Evolutionary conservation across 1,140 invertebrate genomes (phyloP).

Genomic region (Galleria mellonella): DNA sequence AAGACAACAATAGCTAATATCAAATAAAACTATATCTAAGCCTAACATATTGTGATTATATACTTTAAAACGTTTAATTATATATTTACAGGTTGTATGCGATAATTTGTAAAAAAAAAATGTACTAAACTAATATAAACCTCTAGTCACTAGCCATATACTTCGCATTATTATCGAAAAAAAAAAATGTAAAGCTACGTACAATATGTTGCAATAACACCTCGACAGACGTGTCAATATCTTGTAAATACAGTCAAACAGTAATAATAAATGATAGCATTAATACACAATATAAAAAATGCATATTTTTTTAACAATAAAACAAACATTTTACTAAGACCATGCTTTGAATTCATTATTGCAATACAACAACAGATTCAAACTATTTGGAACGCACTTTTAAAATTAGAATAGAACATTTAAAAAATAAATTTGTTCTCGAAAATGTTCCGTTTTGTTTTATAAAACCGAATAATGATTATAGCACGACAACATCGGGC

Average conservation of each 20-base stretch:
- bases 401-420: neutral
- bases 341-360: too few species aligned
- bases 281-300: neutral
- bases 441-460: neutral
- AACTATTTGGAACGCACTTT: too few species aligned
- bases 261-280: slow-evolving; percentile 6
- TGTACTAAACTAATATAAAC: slow-evolving; percentile 55
- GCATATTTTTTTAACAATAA: too few species aligned
- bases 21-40: neutral
- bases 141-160: slow-evolving; percentile 71
- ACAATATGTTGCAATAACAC: slow-evolving; percentile 6
- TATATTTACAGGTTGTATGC: slow-evolving; percentile 25
- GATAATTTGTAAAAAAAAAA: slow-evolving; percentile 39
- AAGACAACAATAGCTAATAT: slow-evolving; percentile 1
- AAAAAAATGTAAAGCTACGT: slow-evolving; percentile 27
- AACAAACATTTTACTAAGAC: too few species aligned
- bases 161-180: slow-evolving; percentile 40
- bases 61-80: slow-evolving; percentile 22
- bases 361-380: too few species aligned
- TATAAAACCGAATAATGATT: neutral
- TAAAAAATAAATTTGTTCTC: neutral
- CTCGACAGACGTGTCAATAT: too few species aligned
- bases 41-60: slow-evolving; percentile 26
- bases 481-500: too few species aligned
- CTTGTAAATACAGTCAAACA: neutral